A percentile compares a stretch with the other conserved stretches of the same genome.
Evolutionary conservation across 1,140 invertebrate species (phyloP).

Genomic region (Cydia splendana): DNA sequence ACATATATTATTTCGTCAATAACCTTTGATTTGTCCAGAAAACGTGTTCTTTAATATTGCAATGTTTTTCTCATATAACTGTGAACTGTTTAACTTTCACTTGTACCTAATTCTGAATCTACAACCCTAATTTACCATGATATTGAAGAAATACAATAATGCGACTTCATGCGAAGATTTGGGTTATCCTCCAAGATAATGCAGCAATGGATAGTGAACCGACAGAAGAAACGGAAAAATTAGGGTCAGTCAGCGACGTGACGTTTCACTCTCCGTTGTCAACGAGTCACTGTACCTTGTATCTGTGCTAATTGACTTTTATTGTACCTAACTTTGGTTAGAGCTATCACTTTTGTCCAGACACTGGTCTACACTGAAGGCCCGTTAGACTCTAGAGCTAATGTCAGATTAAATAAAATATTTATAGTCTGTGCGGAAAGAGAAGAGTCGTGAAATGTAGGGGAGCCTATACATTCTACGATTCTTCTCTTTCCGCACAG

Average conservation of each 20-base stretch:
- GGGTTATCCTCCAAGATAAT: conserved; percentile 1
- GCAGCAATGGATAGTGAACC: background rate
- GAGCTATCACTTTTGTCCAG: conserved; percentile 6
- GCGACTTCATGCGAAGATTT: background rate
- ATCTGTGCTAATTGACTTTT: background rate
- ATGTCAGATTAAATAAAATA: background rate
- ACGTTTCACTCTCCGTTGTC: conserved; percentile 15
- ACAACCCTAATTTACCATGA: background rate
- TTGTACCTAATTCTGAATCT: conserved; percentile 34
- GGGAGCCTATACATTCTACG: too few relatives aligned
- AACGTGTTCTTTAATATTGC: background rate
- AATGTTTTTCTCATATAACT: background rate
- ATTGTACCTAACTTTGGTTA: background rate
- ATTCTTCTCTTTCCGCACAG: too few relatives aligned
- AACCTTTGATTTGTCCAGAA: too few relatives aligned
- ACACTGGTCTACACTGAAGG: background rate
- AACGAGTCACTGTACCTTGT: background rate
- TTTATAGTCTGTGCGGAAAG: too few relatives aligned
- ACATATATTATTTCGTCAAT: too few relatives aligned
- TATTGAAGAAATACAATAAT: background rate
- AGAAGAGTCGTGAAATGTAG: too few relatives aligned
- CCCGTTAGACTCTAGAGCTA: background rate
- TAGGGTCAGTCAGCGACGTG: conserved; percentile 1
- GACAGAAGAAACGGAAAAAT: conserved; percentile 20
- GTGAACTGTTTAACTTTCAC: conserved; percentile 37